Evolutionary conservation across 2,888 invertebrate species (phyloP), one percentile per base, ranked within the genome.

Genomic region (Odontocerum albicorne): DNA sequence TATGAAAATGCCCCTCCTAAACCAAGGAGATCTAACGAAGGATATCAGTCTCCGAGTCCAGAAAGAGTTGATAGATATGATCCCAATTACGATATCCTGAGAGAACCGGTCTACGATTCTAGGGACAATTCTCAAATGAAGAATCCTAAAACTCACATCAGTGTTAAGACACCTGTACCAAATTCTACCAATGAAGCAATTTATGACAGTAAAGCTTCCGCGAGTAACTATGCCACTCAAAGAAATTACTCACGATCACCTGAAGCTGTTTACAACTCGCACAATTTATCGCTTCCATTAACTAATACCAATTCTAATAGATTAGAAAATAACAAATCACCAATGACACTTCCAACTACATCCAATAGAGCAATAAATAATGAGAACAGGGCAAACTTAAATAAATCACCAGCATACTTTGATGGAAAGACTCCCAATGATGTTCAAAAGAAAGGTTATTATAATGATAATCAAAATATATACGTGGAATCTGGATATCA

Each of bases 1-100:
- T 94, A 94, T 67, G 92, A 90, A 1, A 93, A 93, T 71, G 92
- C 93, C 2, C 92, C 92, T 8, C 92, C 93, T 0, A 93, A 93
- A 68, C 92, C 93, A 0, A 77, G 90, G 66, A 81, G 92, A 49
- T 81, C 90, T 27, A 88, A 86, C 60, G 89, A 90, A 65, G 84
- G 86, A 31, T 88, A 87, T 64, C 86, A 86, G 39, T 88, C 89
- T 3, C 87, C 87, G 0, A 87, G 87, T 64, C 86, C 87, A 32
- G 87, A 88, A 63, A 81, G 82, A 16, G 32, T 19, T 19, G 47
- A 55, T n/a, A 79, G 79, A 73, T 77, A 76, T 64, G 79, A 80
- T 66, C 77, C 77, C 63, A 79, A 76, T 66, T 77, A 77, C 65
- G 79, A 79, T 65, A 68, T 77, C 68, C 73, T 77, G 63, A 75